These are phyloP conservation scores for Microcebus lehilahytsara DNA, from an alignment of 2,113 vertebrate genomes.

Conservation along the genomic window DNA sequence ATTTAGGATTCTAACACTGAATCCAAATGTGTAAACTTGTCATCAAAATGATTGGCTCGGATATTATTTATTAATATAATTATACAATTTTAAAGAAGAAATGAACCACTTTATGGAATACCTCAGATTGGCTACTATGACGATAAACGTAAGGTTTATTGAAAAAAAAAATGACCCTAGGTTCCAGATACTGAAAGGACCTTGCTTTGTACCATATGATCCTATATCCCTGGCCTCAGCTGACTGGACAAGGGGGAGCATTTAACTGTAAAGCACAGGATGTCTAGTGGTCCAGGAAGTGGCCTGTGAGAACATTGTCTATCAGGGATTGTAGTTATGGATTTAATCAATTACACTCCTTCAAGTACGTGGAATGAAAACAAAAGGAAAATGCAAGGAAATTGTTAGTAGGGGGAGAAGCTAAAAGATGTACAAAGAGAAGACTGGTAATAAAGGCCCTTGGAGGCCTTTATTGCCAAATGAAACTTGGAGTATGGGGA, in stretches of 20 bases:
- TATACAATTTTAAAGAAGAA: constrained; percentile 13
- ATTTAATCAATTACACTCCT: constrained; percentile 29
- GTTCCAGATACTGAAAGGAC: constrained; percentile 46
- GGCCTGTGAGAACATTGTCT: background rate
- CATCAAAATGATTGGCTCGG: background rate
- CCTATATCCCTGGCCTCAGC: background rate
- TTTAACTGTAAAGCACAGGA: constrained; percentile 19
- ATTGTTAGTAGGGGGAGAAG: background rate
- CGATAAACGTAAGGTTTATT: background rate
- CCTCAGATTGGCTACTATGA: background rate
- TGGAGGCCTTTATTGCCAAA: background rate
- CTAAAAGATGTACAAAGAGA: background rate
- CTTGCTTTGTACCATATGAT: constrained; percentile 6
- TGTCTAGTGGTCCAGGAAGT: background rate
- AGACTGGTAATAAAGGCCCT: background rate
- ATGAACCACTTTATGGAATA: background rate
- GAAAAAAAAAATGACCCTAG: background rate
- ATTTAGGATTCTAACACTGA: background rate
- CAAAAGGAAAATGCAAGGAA: constrained; percentile 35
- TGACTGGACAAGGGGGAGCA: background rate
- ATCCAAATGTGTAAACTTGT: background rate
- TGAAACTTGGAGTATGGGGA: background rate
- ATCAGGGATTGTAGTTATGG: constrained; percentile 15
- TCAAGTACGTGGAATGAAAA: constrained; percentile 13
- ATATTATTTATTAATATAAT: constrained; percentile 38